Conservation (phyloP, 2,113 vertebrate genomes). For the Lycocorax pyrrhopterus region DNA sequence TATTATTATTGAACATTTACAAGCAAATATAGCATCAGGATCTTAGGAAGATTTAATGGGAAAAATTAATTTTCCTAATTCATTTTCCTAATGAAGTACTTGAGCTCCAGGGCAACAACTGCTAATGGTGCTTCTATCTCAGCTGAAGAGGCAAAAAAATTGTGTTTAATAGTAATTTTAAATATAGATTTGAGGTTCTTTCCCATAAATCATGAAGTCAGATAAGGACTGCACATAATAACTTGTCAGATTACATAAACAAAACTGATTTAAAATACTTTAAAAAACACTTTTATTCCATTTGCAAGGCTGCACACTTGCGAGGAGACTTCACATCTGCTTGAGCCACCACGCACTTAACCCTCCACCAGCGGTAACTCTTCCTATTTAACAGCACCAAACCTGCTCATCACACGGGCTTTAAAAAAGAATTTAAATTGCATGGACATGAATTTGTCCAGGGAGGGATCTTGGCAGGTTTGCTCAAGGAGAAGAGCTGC, state of each 20-base stretch:
- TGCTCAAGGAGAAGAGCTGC: neutral
- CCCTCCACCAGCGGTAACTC: neutral
- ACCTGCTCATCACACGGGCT: neutral
- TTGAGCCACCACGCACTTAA: neutral
- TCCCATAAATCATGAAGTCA: slow-evolving; percentile 32
- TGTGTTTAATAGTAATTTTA: slow-evolving; percentile 18
- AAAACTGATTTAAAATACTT: neutral
- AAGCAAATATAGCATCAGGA: neutral
- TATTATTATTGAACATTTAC: neutral
- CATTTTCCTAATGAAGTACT: slow-evolving; percentile 17
- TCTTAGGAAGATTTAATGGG: neutral
- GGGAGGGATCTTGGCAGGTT: neutral
- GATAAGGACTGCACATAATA: neutral
- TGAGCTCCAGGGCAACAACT: slow-evolving; percentile 23
- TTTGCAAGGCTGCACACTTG: neutral
- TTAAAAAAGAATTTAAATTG: neutral
- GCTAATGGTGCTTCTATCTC: slow-evolving; percentile 4
- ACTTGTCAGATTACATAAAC: slow-evolving; percentile 42
- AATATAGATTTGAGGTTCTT: slow-evolving; percentile 15
- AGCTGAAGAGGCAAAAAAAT: slow-evolving; percentile 11
- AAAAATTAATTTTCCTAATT: slow-evolving; percentile 17
- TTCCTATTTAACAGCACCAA: neutral
- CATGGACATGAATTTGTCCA: too few species aligned
- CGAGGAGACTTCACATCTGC: neutral
- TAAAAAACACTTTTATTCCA: neutral